Conservation (phyloP, 2,113 vertebrate species). For the Oncorhynchus masou region DNA sequence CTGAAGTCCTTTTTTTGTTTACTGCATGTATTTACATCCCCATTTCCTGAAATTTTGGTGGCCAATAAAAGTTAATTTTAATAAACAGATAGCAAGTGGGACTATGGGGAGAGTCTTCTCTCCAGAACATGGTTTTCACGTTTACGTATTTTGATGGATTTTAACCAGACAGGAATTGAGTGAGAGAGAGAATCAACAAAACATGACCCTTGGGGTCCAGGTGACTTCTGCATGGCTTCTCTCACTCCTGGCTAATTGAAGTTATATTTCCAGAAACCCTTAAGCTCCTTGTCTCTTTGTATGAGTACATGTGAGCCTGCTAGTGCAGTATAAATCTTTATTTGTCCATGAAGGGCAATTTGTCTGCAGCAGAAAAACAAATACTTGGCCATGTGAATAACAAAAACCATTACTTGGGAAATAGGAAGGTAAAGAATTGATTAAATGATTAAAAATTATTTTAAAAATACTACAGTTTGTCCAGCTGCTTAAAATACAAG, state of each 20-base stretch:
- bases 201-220: neutral
- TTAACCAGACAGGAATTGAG: constrained; percentile 4
- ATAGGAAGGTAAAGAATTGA: too few relatives aligned
- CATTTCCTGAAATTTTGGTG: neutral
- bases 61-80: too few relatives aligned
- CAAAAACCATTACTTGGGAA: too few relatives aligned
- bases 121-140: constrained; percentile 6
- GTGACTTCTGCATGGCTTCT: neutral
- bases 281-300: neutral
- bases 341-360: too few relatives aligned
- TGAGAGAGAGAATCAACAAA: constrained; percentile 7
- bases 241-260: neutral
- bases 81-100: neutral
- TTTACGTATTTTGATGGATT: neutral
- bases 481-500: too few relatives aligned
- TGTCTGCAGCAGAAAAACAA: too few relatives aligned
- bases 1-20: neutral
- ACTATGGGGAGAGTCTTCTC: neutral
- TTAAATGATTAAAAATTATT: too few relatives aligned
- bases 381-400: too few relatives aligned
- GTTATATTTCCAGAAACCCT: neutral
- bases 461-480: too few relatives aligned
- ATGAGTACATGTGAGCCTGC: neutral
- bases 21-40: neutral
- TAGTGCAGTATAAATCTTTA: neutral